These are phyloP conservation scores for Danaus plexippus DNA, from an alignment of 1,140 invertebrate species.

Conservation along the genomic window DNA sequence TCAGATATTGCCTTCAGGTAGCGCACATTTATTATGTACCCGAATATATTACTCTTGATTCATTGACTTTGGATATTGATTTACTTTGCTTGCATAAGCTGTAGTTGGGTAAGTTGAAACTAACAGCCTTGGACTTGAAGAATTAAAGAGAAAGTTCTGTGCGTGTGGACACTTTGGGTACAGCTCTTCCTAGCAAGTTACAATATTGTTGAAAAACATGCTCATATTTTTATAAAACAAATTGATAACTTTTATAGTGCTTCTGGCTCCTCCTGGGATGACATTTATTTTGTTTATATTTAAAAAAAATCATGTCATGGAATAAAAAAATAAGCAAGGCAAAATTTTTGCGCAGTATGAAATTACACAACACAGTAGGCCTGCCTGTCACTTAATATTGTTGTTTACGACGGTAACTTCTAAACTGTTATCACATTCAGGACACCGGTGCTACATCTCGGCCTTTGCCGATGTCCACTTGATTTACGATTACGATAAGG, in stretches of 20 bases:
- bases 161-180: constrained; percentile 32
- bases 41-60: constrained; percentile 72
- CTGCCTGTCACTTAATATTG: constrained; percentile 38
- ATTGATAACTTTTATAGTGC: no score
- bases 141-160: constrained; percentile 43
- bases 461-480: constrained; percentile 62
- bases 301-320: no score
- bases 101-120: constrained; percentile 53
- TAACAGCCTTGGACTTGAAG: constrained; percentile 53
- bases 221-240: no score
- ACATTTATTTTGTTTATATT: no score
- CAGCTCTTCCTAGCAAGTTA: constrained; percentile 13
- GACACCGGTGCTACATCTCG: constrained; percentile 50
- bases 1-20: constrained; percentile 72
- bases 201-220: no score
- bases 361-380: constrained; percentile 11
- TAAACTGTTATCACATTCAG: constrained; percentile 62
- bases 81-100: constrained; percentile 70
- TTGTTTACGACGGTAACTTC: constrained; percentile 55
- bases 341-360: no score
- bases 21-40: constrained; percentile 72
- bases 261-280: no score
- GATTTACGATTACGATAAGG: constrained; percentile 68
- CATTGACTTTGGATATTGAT: constrained; percentile 72
- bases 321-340: no score